phyloP scores from a whole-genome alignment of 2,888 invertebrate genomes.

The Steinernema carpocapsae region DNA sequence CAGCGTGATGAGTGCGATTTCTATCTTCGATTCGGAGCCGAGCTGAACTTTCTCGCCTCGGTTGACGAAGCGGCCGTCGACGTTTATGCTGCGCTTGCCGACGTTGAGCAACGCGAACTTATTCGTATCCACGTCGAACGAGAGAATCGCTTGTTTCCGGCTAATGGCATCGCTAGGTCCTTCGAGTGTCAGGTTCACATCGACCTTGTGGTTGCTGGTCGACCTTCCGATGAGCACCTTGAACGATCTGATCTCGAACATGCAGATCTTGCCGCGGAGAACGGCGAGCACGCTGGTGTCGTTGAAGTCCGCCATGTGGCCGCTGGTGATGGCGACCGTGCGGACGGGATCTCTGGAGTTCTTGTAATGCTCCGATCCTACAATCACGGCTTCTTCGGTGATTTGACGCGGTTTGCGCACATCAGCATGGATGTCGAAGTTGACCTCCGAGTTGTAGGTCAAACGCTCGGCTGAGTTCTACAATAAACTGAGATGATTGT shows the following conservation, averaged over 20 bases:
- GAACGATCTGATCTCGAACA: conserved; percentile 51
- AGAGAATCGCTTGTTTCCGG: conserved; percentile 42
- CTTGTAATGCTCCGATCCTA: conserved; percentile 7
- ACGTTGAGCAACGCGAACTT: conserved; percentile 94
- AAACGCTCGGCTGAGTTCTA: conserved; percentile 15
- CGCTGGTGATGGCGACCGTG: neutral
- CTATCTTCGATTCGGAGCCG: conserved; percentile 90
- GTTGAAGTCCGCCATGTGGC: neutral
- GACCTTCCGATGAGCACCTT: conserved; percentile 48
- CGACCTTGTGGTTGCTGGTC: conserved; percentile 51
- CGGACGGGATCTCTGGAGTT: conserved; percentile 27
- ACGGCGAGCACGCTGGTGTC: conserved; percentile 45
- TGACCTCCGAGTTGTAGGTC: conserved; percentile 25
- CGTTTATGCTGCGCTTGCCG: conserved; percentile 89
- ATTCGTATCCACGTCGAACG: conserved; percentile 72
- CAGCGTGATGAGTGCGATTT: conserved; percentile 70
- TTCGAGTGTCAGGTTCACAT: conserved; percentile 62
- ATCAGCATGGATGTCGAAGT: conserved; percentile 24
- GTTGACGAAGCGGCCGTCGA: conserved; percentile 88
- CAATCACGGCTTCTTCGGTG: conserved; percentile 1
- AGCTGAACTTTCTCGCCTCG: conserved; percentile 87
- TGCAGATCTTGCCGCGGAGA: conserved; percentile 51
- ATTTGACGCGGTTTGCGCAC: conserved; percentile 15
- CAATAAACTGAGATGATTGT: neutral
- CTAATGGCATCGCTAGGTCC: conserved; percentile 49